Evolutionary conservation across 2,797 vertebrate species (phyloP).

Genomic region (Gallinago stenura): DNA sequence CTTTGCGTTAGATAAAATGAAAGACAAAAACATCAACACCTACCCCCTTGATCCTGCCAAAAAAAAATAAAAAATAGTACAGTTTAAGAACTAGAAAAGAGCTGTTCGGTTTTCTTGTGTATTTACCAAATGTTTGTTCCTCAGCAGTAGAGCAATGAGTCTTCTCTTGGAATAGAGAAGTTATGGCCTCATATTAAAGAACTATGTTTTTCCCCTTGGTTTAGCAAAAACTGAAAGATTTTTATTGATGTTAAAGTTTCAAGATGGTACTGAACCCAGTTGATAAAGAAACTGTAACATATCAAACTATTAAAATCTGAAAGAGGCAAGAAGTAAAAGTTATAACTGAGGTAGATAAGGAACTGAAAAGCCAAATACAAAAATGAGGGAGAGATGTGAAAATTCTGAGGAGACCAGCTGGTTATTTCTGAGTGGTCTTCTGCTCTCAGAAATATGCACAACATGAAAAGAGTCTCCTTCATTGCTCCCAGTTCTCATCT

Average conservation of each 20-base stretch:
- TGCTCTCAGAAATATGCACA: not conserved
- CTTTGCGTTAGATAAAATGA: not conserved
- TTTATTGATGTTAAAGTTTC: not conserved
- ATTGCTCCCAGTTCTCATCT: not conserved
- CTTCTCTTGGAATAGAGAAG: not conserved
- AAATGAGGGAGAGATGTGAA: not conserved
- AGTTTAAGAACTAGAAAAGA: not conserved
- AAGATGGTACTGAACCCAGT: not conserved
- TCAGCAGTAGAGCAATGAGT: not conserved
- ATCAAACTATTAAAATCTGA: not conserved
- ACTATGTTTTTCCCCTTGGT: not conserved
- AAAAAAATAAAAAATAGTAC: not conserved
- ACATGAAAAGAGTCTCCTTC: not conserved
- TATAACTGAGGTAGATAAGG: not conserved
- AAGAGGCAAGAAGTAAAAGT: not conserved
- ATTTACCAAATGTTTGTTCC: not conserved
- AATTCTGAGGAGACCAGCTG: not conserved
- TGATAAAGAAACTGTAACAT: not conserved
- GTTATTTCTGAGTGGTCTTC: not conserved
- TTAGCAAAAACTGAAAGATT: not conserved
- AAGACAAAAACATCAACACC: not conserved
- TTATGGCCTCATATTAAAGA: not conserved
- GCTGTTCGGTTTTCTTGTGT: not conserved
- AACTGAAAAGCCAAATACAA: not conserved
- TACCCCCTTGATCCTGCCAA: accelerated